phyloP scores from a whole-genome alignment of 2,113 vertebrate genomes.

The Lophotis ruficrista region DNA sequence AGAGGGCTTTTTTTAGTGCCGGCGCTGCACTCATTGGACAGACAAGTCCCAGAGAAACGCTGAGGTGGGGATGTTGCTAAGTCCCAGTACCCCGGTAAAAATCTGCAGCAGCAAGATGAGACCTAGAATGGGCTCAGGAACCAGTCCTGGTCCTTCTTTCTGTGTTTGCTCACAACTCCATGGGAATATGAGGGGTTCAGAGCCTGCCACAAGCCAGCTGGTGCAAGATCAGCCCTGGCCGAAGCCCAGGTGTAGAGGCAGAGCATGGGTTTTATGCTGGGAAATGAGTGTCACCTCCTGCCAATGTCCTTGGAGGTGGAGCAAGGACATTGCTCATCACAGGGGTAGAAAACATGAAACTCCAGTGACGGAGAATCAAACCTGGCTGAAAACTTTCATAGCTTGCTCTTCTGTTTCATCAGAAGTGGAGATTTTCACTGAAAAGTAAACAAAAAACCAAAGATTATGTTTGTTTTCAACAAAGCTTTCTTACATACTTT shows the following conservation, averaged over 20 bases:
- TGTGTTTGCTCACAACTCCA: neutral
- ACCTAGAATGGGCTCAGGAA: neutral
- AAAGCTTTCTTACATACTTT: neutral
- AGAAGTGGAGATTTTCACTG: neutral
- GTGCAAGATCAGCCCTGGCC: neutral
- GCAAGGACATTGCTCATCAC: neutral
- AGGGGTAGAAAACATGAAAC: neutral
- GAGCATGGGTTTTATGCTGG: neutral
- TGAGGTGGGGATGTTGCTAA: neutral
- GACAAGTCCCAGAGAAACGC: neutral
- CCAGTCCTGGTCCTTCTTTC: neutral
- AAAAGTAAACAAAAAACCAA: neutral
- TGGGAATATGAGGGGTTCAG: neutral
- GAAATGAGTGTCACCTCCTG: neutral
- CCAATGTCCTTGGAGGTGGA: neutral
- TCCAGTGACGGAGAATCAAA: neutral
- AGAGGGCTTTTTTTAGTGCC: neutral
- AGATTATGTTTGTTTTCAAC: neutral
- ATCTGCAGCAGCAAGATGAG: neutral
- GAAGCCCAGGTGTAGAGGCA: neutral
- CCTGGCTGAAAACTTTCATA: neutral
- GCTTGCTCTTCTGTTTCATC: neutral
- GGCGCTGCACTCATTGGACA: rapidly evolving
- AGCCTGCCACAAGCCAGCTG: neutral
- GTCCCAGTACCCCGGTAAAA: rapidly evolving